phyloP scores from a whole-genome alignment of 2,797 vertebrate genomes.

The Oceanodroma leucorhoa region DNA sequence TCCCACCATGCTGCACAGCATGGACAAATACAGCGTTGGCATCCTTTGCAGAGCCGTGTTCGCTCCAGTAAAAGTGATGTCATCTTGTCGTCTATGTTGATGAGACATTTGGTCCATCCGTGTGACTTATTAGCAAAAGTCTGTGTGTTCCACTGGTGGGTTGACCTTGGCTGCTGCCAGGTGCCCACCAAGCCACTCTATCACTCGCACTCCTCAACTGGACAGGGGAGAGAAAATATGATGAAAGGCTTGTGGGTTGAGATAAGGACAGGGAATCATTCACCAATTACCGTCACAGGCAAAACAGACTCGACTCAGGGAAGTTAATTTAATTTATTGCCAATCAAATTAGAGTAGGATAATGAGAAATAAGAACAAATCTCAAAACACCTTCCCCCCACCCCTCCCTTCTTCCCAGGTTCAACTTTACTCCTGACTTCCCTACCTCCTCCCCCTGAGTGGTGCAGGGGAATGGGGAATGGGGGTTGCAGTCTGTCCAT shows the following conservation, averaged over 20 bases:
- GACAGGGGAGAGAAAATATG: not conserved
- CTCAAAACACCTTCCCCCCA: not conserved
- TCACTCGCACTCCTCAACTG: not conserved
- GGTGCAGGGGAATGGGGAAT: accelerated
- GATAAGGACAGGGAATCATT: not conserved
- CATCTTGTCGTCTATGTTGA: not conserved
- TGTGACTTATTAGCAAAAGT: not conserved
- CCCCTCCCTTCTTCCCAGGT: not conserved
- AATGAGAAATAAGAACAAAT: not conserved
- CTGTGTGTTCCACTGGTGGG: not conserved
- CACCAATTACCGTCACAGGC: not conserved
- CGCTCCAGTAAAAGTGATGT: not conserved
- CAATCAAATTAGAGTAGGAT: not conserved
- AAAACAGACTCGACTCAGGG: not conserved
- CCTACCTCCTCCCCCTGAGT: not conserved
- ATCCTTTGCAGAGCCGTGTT: not conserved
- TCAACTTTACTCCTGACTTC: not conserved
- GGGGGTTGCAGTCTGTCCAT: not conserved
- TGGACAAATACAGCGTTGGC: not conserved
- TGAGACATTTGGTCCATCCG: not conserved
- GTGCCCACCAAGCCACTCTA: not conserved
- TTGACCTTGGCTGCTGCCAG: not conserved
- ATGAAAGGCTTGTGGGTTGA: accelerated
- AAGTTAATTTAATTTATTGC: not conserved
- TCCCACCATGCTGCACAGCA: not conserved